Evolutionary conservation across 2,888 invertebrate species (phyloP).

Genomic region (Galeruca laticollis): DNA sequence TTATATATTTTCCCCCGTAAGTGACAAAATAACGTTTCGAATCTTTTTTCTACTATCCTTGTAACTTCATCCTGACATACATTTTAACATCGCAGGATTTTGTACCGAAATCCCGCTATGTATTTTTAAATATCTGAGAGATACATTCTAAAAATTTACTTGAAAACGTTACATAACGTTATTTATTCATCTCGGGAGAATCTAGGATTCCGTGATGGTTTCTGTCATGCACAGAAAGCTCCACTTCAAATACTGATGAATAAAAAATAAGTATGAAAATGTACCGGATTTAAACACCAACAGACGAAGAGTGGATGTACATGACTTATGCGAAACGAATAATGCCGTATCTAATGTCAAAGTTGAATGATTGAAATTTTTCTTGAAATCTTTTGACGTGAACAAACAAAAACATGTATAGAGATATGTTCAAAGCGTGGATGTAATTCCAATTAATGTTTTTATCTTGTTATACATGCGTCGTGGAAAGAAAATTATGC

Average conservation of each 20-base stretch:
- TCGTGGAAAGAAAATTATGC: too few relatives aligned
- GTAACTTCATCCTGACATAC: background rate
- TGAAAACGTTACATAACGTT: conserved; percentile 11
- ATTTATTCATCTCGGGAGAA: conserved; percentile 17
- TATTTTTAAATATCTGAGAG: conserved; percentile 10
- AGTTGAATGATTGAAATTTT: conserved; percentile 1
- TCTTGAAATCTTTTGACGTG: background rate
- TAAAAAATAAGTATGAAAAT: conserved; percentile 25
- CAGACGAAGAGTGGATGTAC: conserved; percentile 7
- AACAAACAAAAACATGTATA: too few relatives aligned
- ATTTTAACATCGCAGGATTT: background rate
- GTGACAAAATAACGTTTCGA: too few relatives aligned
- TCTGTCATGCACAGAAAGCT: conserved; percentile 26
- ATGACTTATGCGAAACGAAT: conserved; percentile 12
- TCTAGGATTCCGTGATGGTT: conserved; percentile 14
- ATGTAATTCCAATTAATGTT: too few relatives aligned
- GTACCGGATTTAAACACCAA: conserved; percentile 21
- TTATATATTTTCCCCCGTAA: too few relatives aligned
- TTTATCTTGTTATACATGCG: too few relatives aligned
- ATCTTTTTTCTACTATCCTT: background rate
- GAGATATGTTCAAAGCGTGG: too few relatives aligned
- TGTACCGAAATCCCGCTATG: background rate
- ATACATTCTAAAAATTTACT: conserved; percentile 14
- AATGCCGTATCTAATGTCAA: conserved; percentile 3
- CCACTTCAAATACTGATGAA: conserved; percentile 23